A percentile compares a stretch with the other conserved stretches of the same genome.
Conservation (phyloP, 1,140 invertebrate species). For the Prorops nasuta region DNA sequence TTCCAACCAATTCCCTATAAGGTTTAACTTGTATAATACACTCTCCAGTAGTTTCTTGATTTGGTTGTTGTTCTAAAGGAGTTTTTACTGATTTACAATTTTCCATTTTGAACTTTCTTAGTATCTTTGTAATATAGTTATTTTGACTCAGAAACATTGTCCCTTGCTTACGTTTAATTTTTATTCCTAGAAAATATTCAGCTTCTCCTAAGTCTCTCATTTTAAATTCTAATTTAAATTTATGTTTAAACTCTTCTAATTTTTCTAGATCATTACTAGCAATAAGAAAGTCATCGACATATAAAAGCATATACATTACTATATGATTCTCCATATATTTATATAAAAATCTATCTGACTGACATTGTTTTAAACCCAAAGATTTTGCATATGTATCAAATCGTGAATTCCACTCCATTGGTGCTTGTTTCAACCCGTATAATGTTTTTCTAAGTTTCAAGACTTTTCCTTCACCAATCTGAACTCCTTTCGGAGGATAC, state of each 20-base stretch:
- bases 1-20: slow-evolving; percentile 2
- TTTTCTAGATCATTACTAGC: neutral
- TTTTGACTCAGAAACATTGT: slow-evolving; percentile 5
- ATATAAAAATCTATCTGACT: too few species aligned
- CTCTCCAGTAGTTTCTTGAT: neutral
- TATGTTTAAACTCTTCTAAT: neutral
- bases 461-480: too few species aligned
- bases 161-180: neutral
- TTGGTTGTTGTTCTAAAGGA: neutral
- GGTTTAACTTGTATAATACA: neutral
- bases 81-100: slow-evolving; percentile 4
- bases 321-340: too few species aligned
- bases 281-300: slow-evolving; percentile 10
- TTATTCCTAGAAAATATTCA: slow-evolving; percentile 4
- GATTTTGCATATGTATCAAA: too few species aligned
- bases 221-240: slow-evolving; percentile 1
- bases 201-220: neutral
- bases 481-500: too few species aligned
- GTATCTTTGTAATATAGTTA: neutral
- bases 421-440: too few species aligned
- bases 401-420: too few species aligned
- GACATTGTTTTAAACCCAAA: too few species aligned
- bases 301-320: neutral
- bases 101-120: slow-evolving; percentile 7
- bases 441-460: too few species aligned